phyloP scores from a whole-genome alignment of 2,888 invertebrate species.

The Amiota mariae region DNA sequence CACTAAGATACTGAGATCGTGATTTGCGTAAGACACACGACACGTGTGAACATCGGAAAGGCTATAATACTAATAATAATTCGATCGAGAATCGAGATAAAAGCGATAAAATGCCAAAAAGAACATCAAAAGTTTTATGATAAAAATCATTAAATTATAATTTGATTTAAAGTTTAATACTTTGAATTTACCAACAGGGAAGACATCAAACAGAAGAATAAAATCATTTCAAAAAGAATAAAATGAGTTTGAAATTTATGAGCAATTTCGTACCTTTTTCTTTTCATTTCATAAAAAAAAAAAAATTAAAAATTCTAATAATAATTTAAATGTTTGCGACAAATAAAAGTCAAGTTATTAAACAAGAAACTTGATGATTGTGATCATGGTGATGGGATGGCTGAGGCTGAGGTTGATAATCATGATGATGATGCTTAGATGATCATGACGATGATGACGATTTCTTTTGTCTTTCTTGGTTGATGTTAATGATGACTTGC shows the following conservation, averaged over 20 bases:
- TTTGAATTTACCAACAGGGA: slow-evolving; percentile 26
- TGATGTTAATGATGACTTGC: no score
- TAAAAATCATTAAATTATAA: slow-evolving; percentile 20
- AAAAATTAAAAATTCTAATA: neutral
- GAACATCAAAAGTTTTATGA: slow-evolving; percentile 27
- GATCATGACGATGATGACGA: neutral
- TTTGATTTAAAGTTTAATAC: slow-evolving; percentile 27
- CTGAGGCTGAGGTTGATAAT: neutral
- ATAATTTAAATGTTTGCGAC: neutral
- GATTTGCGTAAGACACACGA: slow-evolving; percentile 26
- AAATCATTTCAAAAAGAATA: slow-evolving; percentile 16
- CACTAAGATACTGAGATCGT: neutral
- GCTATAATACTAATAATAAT: slow-evolving; percentile 34
- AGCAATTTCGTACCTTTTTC: neutral
- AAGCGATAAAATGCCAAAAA: slow-evolving; percentile 31
- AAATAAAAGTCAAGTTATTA: neutral
- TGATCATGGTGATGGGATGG: neutral
- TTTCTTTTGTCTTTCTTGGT: no score
- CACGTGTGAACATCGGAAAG: slow-evolving; percentile 10
- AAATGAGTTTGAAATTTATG: slow-evolving; percentile 23
- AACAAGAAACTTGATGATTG: neutral
- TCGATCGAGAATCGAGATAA: slow-evolving; percentile 30
- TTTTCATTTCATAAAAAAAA: neutral
- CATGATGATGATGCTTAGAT: neutral
- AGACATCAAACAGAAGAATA: slow-evolving; percentile 8